Base-by-base conservation (phyloP, 2,888 invertebrate species). In the Caenorhabditis uteleia region DNA sequence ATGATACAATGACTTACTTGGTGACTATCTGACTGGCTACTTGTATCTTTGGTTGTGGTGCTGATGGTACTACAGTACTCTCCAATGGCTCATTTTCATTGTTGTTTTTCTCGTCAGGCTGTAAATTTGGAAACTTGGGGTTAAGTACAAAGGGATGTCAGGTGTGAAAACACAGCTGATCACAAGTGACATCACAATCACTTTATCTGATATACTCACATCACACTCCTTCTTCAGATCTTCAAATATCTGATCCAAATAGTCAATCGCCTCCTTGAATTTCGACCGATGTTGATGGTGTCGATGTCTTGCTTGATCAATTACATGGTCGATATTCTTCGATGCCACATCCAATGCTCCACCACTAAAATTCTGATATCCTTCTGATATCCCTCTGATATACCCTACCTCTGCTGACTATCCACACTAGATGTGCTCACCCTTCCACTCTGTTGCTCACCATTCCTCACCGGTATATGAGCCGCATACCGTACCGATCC, bases 191-290 rank as follows among this genome's bases (percentile, higher is more conserved):
- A 57, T 45, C 36, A 44, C 29, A 27, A 21, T 20, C 14, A 46
- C 23, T 48, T 56, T 36, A 18, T 55, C 44, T 29, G 39, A 16
- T 49, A 29, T 27, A 27, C 42, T 27, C 7, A 72, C 74, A 48
- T 77, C 77, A 42, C 71, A 70, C 44, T 79, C 79, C 50, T 77
- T 78, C 49, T 79, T 79, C 46, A 81, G 55, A 58, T 81, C 81
- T 56, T 81, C 81, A 62, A 82, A 82, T 38, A 81, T 81, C 58
- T 81, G 80, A 43, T 81, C 81, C 49, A 81, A 57, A 54, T 81
- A 81, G 61, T 81, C 81, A 68, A 81, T 82, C 43, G 81, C 81
- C 51, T 81, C 81, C 57, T 81, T 81, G 75, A 81, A 81, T 60
- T 79, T 82, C 61, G 60, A 68, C 26, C 71, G 54, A 48, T 75